These are phyloP conservation scores for Hippocampus guttulatus DNA, from an alignment of 2,113 vertebrate genomes.

Conservation along the genomic window DNA sequence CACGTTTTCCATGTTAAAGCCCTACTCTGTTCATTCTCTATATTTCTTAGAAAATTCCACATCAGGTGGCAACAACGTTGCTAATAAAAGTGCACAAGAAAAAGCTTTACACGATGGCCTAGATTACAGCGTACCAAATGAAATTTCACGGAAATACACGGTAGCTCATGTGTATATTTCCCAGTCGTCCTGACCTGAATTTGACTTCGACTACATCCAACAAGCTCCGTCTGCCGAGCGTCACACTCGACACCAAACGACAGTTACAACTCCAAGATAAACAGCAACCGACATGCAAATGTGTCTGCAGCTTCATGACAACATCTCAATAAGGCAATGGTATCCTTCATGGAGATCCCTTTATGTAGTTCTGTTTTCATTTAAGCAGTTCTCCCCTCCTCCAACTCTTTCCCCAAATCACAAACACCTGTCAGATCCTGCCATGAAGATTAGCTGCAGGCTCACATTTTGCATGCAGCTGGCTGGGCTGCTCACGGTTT, in stretches of 20 bases:
- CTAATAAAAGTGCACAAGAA: not conserved
- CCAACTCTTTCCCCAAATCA: constrained; percentile 22
- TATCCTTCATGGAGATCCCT: constrained; percentile 7
- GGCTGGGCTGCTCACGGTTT: constrained; percentile 27
- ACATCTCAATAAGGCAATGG: constrained; percentile 32
- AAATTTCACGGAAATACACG: not conserved
- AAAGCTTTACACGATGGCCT: not conserved
- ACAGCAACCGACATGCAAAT: constrained; percentile 13
- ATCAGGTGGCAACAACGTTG: no score
- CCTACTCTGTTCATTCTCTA: no score
- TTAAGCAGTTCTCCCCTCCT: constrained; percentile 5
- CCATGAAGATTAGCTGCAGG: constrained; percentile 28
- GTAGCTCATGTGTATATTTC: not conserved
- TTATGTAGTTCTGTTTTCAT: constrained; percentile 18
- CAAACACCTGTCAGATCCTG: constrained; percentile 48
- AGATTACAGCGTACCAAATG: not conserved
- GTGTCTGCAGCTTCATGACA: constrained; percentile 14
- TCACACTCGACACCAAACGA: not conserved
- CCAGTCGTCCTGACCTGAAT: not conserved
- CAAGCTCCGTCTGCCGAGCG: not conserved
- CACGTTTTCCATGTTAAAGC: no score
- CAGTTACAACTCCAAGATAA: not conserved
- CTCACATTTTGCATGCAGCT: constrained; percentile 37
- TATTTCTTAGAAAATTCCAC: no score
- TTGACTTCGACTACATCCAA: not conserved